Conservation (phyloP, 2,888 invertebrate species). For the Globia sparganii region DNA sequence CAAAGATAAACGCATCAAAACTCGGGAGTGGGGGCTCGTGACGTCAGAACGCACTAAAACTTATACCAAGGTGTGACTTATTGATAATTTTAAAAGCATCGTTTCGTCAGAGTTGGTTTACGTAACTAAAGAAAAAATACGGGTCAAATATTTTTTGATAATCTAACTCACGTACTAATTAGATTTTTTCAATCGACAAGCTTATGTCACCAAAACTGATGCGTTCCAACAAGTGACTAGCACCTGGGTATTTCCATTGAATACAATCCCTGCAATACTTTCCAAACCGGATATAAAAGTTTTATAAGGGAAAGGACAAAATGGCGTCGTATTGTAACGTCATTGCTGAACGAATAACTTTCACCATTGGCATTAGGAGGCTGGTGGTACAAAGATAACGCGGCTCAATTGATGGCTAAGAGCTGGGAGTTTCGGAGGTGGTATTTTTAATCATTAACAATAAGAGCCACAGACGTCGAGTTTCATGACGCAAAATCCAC, state of each 20-base stretch:
- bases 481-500: neutral
- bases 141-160: too few species aligned
- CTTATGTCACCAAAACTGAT: neutral
- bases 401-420: slow-evolving; percentile 26
- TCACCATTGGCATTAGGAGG: slow-evolving; percentile 49
- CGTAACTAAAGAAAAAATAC: too few species aligned
- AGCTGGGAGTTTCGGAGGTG: slow-evolving; percentile 21
- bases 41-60: too few species aligned
- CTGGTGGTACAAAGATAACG: slow-evolving; percentile 56
- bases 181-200: too few species aligned
- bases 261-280: slow-evolving; percentile 13
- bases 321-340: slow-evolving; percentile 46
- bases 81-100: too few species aligned
- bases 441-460: slow-evolving; percentile 15
- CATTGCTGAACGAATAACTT: slow-evolving; percentile 47
- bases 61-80: too few species aligned
- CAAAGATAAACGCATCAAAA: too few species aligned
- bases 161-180: too few species aligned
- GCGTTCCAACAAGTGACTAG: neutral
- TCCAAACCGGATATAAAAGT: slow-evolving; percentile 38
- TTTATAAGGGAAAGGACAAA: slow-evolving; percentile 33
- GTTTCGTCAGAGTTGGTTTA: too few species aligned
- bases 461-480: neutral
- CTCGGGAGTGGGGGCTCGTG: too few species aligned
- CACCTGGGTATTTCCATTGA: slow-evolving; percentile 1